These are phyloP conservation scores for Urophycis tenuis DNA, from an alignment of 2,797 vertebrate species.

Conservation along the genomic window DNA sequence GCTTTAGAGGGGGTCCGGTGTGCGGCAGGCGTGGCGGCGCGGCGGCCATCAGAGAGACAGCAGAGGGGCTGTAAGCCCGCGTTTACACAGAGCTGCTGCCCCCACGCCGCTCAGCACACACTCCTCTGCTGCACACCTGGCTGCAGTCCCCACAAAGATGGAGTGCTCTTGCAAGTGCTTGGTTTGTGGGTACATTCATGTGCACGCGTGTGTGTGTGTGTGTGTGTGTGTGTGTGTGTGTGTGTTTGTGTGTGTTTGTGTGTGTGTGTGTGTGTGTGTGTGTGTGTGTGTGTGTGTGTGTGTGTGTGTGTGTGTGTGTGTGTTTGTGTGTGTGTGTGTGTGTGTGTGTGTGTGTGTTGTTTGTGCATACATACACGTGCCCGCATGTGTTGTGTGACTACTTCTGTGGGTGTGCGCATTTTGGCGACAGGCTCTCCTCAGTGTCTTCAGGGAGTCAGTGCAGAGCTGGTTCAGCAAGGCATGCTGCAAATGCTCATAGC, in stretches of 20 bases:
- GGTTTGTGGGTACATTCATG: neutral
- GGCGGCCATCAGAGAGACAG: neutral
- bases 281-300: constrained; percentile 9
- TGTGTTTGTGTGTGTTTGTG: neutral
- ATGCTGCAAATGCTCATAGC: constrained; percentile 45
- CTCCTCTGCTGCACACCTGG: constrained; percentile 22
- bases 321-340: constrained; percentile 12
- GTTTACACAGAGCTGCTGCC: constrained; percentile 20
- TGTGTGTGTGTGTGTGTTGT: constrained; percentile 11
- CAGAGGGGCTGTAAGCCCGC: constrained; percentile 16
- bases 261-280: constrained; percentile 11
- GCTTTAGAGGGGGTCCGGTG: neutral
- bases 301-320: neutral
- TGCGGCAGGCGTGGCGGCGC: neutral
- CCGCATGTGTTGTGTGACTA: neutral
- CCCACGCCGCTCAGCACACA: constrained; percentile 25
- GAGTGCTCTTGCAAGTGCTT: neutral
- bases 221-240: neutral
- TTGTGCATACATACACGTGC: no score
- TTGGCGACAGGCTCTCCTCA: neutral
- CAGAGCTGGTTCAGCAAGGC: constrained; percentile 34
- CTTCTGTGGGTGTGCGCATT: neutral
- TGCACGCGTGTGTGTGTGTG: constrained; percentile 17
- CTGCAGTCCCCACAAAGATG: constrained; percentile 7
- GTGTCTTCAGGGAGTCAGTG: constrained; percentile 19